A percentile compares a stretch with the other conserved stretches of the same genome.
phyloP scores from a whole-genome alignment of 2,113 vertebrate species.

The Natator depressus region DNA sequence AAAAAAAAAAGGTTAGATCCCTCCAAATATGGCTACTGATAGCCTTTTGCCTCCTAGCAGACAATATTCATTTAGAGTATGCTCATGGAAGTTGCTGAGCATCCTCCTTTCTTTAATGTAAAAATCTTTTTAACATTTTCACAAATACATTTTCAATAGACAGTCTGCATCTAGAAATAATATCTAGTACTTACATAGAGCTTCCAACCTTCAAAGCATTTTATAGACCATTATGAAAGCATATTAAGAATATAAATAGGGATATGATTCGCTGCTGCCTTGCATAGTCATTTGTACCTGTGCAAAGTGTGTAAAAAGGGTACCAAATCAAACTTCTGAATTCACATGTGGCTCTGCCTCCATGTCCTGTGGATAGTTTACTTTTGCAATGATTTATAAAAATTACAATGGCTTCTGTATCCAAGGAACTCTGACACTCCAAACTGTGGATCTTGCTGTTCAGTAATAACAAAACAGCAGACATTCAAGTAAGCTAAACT shows the following conservation, averaged over 20 bases:
- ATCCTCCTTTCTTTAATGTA: not conserved
- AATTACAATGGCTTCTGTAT: not conserved
- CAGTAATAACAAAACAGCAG: not conserved
- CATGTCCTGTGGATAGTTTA: not conserved
- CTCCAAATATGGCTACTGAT: not conserved
- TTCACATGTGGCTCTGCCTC: not conserved
- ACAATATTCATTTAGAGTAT: not conserved
- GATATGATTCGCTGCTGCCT: not conserved
- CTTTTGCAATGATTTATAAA: not conserved
- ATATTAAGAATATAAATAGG: not conserved
- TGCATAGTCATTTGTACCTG: not conserved
- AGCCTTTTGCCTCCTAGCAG: not conserved
- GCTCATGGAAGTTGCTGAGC: not conserved
- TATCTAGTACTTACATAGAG: not conserved
- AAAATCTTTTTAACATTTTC: not conserved
- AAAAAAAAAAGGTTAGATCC: not conserved
- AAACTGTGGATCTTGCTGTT: not conserved
- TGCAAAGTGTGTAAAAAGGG: not conserved
- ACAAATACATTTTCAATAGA: not conserved
- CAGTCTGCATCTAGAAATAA: not conserved
- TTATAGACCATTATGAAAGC: not conserved
- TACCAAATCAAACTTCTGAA: not conserved
- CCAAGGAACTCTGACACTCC: not conserved
- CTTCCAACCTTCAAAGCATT: not conserved
- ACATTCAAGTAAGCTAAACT: not conserved